These are phyloP conservation scores for Tachysurus fulvidraco DNA, from an alignment of 2,113 vertebrate genomes.

Conservation along the genomic window DNA sequence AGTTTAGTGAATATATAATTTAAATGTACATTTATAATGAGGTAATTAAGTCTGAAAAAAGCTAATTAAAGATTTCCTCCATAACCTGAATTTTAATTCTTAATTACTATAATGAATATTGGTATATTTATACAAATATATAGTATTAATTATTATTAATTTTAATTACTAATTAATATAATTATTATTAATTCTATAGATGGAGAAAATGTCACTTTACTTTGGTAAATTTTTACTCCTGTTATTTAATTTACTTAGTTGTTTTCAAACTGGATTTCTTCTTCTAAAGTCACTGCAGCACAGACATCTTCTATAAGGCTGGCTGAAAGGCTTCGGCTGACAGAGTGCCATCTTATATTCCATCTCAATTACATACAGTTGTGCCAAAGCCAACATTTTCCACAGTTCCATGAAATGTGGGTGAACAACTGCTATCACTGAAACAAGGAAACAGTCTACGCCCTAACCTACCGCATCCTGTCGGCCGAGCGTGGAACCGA, in stretches of 20 bases:
- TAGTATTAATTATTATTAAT: no score
- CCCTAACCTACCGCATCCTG: slow-evolving; percentile 17
- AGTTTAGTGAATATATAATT: neutral
- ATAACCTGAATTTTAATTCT: neutral
- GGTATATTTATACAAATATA: neutral
- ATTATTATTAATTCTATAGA: no score
- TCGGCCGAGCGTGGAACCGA: neutral
- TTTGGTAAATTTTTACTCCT: neutral
- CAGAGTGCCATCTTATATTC: neutral
- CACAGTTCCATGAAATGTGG: slow-evolving; percentile 7
- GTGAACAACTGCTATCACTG: slow-evolving; percentile 28
- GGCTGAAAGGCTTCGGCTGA: slow-evolving; percentile 2
- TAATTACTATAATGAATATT: neutral
- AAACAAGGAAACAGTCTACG: slow-evolving; percentile 1
- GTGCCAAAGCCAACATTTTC: slow-evolving; percentile 20
- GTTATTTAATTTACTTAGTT: neutral
- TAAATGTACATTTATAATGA: neutral
- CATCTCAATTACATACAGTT: slow-evolving; percentile 28
- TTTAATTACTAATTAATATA: no score
- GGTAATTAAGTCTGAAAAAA: neutral
- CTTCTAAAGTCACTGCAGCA: neutral
- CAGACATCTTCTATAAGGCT: neutral
- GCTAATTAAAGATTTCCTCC: neutral
- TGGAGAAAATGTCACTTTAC: neutral
- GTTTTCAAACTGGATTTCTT: neutral